These are phyloP conservation scores for Platyrinchus mystaceus DNA, from an alignment of 2,797 vertebrate genomes.

Conservation along the genomic window DNA sequence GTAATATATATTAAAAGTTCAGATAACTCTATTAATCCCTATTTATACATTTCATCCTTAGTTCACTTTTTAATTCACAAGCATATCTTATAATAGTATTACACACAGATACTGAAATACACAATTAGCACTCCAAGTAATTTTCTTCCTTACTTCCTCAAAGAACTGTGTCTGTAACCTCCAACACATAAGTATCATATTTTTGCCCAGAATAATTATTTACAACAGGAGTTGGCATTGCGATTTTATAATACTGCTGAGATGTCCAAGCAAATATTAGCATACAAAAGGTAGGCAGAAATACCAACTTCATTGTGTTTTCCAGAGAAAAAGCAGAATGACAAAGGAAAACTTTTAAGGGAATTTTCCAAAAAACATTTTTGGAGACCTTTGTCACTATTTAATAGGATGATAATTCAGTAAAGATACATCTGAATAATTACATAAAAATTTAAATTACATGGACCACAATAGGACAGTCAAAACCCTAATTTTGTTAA, in stretches of 20 bases:
- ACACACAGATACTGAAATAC: neutral
- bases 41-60: neutral
- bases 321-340: neutral
- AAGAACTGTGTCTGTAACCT: neutral
- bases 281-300: neutral
- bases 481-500: neutral
- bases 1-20: neutral
- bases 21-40: neutral
- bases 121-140: neutral
- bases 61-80: neutral
- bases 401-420: neutral
- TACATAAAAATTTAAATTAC: neutral
- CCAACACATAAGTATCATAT: fast-evolving
- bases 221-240: neutral
- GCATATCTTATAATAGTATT: neutral
- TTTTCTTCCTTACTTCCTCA: neutral
- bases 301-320: neutral
- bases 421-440: neutral
- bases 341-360: neutral
- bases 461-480: neutral
- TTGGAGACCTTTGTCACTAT: neutral
- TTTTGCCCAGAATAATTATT: neutral
- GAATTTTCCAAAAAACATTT: neutral
- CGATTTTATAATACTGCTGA: neutral
- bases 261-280: neutral